Evolutionary conservation across 2,888 invertebrate species (phyloP).

Genomic region (Petrolisthes cinctipes): DNA sequence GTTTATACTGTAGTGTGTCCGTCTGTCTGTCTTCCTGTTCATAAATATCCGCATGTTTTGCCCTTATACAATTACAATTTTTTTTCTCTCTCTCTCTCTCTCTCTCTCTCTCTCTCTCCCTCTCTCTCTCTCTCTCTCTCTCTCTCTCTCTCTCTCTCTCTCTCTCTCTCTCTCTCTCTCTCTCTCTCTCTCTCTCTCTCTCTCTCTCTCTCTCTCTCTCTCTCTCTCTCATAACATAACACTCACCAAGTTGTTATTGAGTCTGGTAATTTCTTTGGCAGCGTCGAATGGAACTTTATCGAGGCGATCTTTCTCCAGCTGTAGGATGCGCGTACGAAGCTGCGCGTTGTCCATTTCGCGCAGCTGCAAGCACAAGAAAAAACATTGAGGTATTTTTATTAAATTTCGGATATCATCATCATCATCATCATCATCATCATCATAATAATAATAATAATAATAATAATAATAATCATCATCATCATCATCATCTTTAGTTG

Average conservation of each 20-base stretch:
- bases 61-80: not conserved
- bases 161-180: not conserved
- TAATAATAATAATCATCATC: too few species aligned
- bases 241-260: slow-evolving; percentile 67
- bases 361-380: slow-evolving; percentile 53
- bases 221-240: not conserved
- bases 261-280: slow-evolving; percentile 67
- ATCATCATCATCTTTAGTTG: too few species aligned
- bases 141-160: not conserved
- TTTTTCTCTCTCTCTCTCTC: slow-evolving; percentile 14
- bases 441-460: too few species aligned
- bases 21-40: too few species aligned
- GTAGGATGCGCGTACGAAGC: slow-evolving; percentile 67
- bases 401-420: not conserved
- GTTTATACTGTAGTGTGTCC: not conserved
- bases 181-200: not conserved
- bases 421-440: not conserved
- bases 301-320: slow-evolving; percentile 67
- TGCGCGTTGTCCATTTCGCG: slow-evolving; percentile 68
- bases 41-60: too few species aligned
- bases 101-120: slow-evolving; percentile 20
- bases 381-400: not conserved
- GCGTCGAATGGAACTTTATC: slow-evolving; percentile 68
- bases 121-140: slow-evolving; percentile 25
- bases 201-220: slow-evolving; percentile 20